Evolutionary conservation across 2,888 invertebrate species (phyloP).

Genomic region (Troides aeacus): DNA sequence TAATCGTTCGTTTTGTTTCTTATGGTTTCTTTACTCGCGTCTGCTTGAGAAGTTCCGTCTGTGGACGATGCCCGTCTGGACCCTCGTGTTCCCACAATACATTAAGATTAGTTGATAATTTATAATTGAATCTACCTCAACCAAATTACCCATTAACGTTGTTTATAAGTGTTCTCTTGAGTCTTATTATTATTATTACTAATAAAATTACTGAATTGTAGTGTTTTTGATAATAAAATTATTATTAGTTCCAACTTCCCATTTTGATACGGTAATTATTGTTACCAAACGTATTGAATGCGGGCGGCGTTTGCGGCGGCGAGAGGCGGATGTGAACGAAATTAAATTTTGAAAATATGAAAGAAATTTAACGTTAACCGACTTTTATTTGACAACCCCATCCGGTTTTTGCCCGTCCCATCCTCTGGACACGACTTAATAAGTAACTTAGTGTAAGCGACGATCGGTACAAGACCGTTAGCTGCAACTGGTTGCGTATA

Average conservation of each 20-base stretch:
- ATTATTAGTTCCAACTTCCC: conserved; percentile 69
- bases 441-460: too few relatives aligned
- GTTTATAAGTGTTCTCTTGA: conserved; percentile 77
- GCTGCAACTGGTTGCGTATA: too few relatives aligned
- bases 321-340: conserved; percentile 44
- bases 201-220: conserved; percentile 67
- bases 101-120: conserved; percentile 56
- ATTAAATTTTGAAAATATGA: conserved; percentile 37
- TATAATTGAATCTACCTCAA: conserved; percentile 76
- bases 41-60: too few relatives aligned
- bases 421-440: too few relatives aligned
- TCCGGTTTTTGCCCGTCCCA: background rate
- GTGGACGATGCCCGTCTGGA: too few relatives aligned
- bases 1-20: too few relatives aligned
- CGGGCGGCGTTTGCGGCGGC: conserved; percentile 60
- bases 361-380: conserved; percentile 35
- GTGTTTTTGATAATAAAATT: conserved; percentile 72
- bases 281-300: conserved; percentile 75
- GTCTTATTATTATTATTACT: conserved; percentile 73
- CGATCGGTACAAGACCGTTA: too few relatives aligned
- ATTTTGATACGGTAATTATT: conserved; percentile 79
- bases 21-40: too few relatives aligned
- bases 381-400: conserved; percentile 43
- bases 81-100: conserved; percentile 39
- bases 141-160: conserved; percentile 77